A percentile compares a stretch with the other conserved stretches of the same genome.
phyloP scores from a whole-genome alignment of 2,888 invertebrate genomes.

The Zeuzera pyrina region DNA sequence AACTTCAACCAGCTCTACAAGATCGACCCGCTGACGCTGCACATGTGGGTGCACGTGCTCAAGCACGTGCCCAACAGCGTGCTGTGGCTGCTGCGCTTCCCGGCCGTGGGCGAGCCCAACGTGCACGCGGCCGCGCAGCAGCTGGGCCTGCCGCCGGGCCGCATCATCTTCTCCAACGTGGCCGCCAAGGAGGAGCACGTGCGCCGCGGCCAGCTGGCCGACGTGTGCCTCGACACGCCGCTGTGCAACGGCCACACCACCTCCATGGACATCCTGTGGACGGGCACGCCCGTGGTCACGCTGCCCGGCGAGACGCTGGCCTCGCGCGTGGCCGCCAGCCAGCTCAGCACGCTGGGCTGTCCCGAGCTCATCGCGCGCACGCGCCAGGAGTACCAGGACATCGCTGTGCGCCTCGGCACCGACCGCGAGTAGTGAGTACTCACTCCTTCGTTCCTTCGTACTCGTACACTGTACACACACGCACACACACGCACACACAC shows the following conservation, averaged over 20 bases:
- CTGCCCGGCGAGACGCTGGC: conserved; percentile 90
- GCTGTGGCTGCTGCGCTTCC: conserved; percentile 96
- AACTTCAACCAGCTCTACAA: conserved; percentile 99
- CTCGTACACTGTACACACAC: too few relatives aligned
- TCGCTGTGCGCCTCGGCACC: conserved; percentile 94
- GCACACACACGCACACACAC: too few relatives aligned
- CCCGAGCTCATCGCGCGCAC: conserved; percentile 95
- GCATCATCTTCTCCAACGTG: conserved; percentile 97
- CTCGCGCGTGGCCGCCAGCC: conserved; percentile 95
- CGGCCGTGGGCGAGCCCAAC: conserved; percentile 92
- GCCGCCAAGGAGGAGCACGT: conserved; percentile 99
- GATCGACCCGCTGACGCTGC: conserved; percentile 96
- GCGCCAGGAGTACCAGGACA: conserved; percentile 95
- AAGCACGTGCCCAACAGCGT: conserved; percentile 96
- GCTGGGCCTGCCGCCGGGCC: conserved; percentile 83
- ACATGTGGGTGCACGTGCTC: conserved; percentile 96
- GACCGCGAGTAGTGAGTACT: conserved; percentile 93
- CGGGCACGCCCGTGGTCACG: conserved; percentile 98
- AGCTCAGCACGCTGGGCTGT: conserved; percentile 94
- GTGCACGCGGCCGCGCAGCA: conserved; percentile 86
- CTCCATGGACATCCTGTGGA: conserved; percentile 99
- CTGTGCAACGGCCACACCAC: conserved; percentile 99
- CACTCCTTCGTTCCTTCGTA: too few relatives aligned
- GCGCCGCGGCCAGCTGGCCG: conserved; percentile 96
- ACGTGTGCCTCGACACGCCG: conserved; percentile 98